phyloP scores from a whole-genome alignment of 1,140 invertebrate genomes.

The Neocloeon triangulifer region DNA sequence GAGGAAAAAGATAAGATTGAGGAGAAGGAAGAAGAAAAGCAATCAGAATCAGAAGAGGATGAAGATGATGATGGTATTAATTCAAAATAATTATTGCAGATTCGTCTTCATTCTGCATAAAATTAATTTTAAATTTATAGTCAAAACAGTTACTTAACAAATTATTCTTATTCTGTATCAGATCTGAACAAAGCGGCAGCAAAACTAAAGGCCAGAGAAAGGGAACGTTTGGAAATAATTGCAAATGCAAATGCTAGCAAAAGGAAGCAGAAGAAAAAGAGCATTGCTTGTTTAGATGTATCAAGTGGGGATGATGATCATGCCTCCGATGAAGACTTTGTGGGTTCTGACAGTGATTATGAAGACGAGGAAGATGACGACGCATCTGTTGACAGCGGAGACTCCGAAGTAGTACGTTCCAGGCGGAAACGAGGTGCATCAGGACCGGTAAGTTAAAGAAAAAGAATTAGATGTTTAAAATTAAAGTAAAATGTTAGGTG shows the following conservation, averaged over 20 bases:
- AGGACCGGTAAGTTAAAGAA: constrained; percentile 14
- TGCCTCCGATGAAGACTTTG: constrained; percentile 67
- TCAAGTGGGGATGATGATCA: constrained; percentile 55
- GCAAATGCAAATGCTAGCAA: constrained; percentile 6
- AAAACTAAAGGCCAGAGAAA: too few species aligned
- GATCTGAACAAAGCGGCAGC: too few species aligned
- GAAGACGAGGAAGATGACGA: constrained; percentile 32
- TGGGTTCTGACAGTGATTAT: too few species aligned
- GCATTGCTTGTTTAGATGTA: constrained; percentile 58
- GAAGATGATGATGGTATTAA: constrained; percentile 10
- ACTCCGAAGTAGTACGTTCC: constrained; percentile 22
- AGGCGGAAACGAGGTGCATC: constrained; percentile 14
- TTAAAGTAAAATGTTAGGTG: too few species aligned
- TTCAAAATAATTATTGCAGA: constrained; percentile 6
- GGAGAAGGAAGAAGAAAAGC: constrained; percentile 9
- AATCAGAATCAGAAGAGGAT: constrained; percentile 10
- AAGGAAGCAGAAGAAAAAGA: constrained; percentile 39
- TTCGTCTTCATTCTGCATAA: constrained; percentile 12
- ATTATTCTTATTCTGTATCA: too few species aligned
- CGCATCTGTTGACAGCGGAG: constrained; percentile 27
- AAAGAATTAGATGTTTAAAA: constrained; percentile 8
- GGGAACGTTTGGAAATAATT: constrained; percentile 8
- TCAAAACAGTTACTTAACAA: too few species aligned
- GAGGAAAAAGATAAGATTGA: constrained; percentile 7
- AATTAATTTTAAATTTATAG: too few species aligned